Evolutionary conservation across 2,888 invertebrate genomes (phyloP).

Genomic region (Enchytraeus crypticus): DNA sequence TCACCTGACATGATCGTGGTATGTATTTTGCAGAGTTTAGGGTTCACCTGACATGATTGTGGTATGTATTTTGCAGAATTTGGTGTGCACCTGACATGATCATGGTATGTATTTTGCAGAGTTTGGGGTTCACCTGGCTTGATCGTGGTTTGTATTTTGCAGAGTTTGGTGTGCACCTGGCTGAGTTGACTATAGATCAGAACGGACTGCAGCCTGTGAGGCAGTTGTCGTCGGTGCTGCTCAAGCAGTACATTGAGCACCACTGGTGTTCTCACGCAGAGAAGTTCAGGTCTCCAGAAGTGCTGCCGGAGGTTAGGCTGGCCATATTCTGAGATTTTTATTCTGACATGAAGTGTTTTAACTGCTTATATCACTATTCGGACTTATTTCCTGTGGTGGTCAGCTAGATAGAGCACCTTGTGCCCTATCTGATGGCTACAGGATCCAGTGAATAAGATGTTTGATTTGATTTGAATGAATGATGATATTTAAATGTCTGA

Average conservation of each 20-base stretch:
- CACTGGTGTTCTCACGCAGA: slow-evolving; percentile 59
- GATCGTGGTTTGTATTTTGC: background rate
- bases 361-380: no score
- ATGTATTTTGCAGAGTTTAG: slow-evolving; percentile 57
- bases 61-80: no score
- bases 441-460: no score
- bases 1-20: slow-evolving; percentile 60
- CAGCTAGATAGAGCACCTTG: no score
- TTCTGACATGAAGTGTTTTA: no score
- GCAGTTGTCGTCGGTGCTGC: slow-evolving; percentile 63
- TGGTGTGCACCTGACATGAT: background rate
- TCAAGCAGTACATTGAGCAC: slow-evolving; percentile 63
- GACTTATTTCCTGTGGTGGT: no score
- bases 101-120: no score
- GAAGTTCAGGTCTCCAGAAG: slow-evolving; percentile 56
- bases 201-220: slow-evolving; percentile 57
- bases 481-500: no score
- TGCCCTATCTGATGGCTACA: no score
- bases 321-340: no score
- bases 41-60: no score
- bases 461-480: no score
- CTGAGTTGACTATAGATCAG: slow-evolving; percentile 61
- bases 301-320: slow-evolving; percentile 48
- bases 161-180: slow-evolving; percentile 59
- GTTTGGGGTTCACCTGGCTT: background rate